These are phyloP conservation scores for Euphonia xanthogaster DNA, from an alignment of 2,797 vertebrate genomes.

Conservation along the genomic window DNA sequence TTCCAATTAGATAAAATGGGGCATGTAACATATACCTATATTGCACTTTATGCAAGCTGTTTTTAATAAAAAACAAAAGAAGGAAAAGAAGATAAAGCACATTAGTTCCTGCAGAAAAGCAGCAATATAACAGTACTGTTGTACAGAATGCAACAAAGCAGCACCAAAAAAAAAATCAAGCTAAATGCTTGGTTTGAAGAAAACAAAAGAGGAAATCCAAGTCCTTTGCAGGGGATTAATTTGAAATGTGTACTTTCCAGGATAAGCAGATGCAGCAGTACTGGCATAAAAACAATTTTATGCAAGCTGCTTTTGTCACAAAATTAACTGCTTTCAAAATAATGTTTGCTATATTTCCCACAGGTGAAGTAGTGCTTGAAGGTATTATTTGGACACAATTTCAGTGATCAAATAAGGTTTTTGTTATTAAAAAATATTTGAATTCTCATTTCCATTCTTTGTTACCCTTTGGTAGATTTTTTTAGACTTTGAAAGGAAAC, in stretches of 20 bases:
- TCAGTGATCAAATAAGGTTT: background rate
- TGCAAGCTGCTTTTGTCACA: background rate
- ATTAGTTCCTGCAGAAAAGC: background rate
- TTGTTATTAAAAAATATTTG: background rate
- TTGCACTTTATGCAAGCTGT: background rate
- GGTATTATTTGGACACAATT: background rate
- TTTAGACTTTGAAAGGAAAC: background rate
- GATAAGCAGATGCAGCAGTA: background rate
- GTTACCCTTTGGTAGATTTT: background rate
- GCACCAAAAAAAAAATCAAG: background rate
- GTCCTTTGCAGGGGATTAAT: background rate
- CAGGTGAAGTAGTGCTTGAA: background rate
- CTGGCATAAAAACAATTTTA: background rate
- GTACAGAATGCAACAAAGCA: background rate
- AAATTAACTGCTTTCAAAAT: background rate
- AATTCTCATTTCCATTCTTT: background rate
- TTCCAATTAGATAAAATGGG: background rate
- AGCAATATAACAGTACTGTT: background rate
- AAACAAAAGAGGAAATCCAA: background rate
- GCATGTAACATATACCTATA: background rate
- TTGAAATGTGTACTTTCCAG: background rate
- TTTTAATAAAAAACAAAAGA: background rate
- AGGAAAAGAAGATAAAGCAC: fast-evolving
- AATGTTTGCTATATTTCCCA: background rate
- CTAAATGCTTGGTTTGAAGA: background rate